Conservation (phyloP, 2,113 vertebrate genomes). For the Brachyhypopomus occidentalis region DNA sequence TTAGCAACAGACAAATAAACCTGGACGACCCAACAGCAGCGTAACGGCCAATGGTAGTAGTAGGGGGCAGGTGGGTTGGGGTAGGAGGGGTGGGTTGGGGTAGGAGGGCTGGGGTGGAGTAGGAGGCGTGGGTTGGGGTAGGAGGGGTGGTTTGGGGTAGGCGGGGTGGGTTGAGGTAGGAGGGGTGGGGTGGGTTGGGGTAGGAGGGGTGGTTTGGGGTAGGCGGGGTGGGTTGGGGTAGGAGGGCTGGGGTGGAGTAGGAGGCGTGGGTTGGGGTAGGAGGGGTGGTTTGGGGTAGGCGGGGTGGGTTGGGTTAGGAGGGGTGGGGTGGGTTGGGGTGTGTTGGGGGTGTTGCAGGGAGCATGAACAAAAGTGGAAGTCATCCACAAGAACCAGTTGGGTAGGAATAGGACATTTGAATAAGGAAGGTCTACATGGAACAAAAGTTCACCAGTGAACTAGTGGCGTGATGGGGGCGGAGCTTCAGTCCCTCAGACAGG, state of each 20-base stretch:
- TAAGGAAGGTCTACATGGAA: not conserved
- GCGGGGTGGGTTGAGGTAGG: too few species aligned
- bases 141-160: too few species aligned
- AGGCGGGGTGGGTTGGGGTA: too few species aligned
- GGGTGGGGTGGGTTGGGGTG: too few species aligned
- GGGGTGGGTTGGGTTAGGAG: too few species aligned
- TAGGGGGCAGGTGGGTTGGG: too few species aligned
- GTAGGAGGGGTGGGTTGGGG: conserved; percentile 14
- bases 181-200: conserved; percentile 7
- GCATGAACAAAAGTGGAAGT: not conserved
- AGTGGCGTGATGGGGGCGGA: conserved; percentile 46
- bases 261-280: conserved; percentile 16
- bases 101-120: too few species aligned
- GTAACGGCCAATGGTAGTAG: not conserved
- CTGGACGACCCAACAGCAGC: conserved; percentile 75
- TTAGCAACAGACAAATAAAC: conserved; percentile 83
- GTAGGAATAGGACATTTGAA: not conserved
- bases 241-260: conserved; percentile 1
- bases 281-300: too few species aligned
- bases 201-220: too few species aligned
- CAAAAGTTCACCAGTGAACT: conserved; percentile 28
- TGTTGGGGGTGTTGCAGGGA: not conserved
- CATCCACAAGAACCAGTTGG: not conserved
- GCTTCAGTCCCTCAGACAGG: conserved; percentile 49
- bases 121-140: conserved; percentile 6